Evolutionary conservation across 2,113 vertebrate genomes (phyloP).

Genomic region (Furnarius figulus): DNA sequence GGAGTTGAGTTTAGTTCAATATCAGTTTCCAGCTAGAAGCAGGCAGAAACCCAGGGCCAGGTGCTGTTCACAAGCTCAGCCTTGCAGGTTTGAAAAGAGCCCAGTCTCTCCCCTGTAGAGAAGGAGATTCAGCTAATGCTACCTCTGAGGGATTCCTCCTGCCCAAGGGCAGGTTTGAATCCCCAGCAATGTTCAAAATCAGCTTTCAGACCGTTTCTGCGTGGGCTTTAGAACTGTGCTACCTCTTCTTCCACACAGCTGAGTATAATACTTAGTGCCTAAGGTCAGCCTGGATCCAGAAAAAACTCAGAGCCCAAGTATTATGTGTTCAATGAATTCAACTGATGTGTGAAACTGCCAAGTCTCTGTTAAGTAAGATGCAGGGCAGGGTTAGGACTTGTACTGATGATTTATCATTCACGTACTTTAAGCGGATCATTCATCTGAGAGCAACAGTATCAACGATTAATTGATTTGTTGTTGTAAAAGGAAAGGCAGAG

Average conservation of each 20-base stretch:
- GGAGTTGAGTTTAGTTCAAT: not conserved
- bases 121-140: not conserved
- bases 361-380: not conserved
- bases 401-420: not conserved
- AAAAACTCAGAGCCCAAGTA: not conserved
- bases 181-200: not conserved
- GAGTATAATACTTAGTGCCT: not conserved
- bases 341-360: not conserved
- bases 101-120: not conserved
- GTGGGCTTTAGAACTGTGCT: not conserved
- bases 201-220: not conserved
- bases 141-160: not conserved
- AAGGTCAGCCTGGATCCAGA: not conserved
- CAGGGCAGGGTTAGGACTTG: not conserved
- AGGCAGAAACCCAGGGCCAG: not conserved
- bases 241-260: not conserved
- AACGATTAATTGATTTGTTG: slow-evolving; percentile 27
- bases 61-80: not conserved
- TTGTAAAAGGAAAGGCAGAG: not conserved
- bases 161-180: not conserved
- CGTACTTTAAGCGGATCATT: not conserved
- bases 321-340: not conserved
- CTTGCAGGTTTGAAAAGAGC: not conserved
- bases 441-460: slow-evolving; percentile 1
- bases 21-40: not conserved